Conservation (phyloP, 2,113 vertebrate genomes). For the Pollachius pollachius region DNA sequence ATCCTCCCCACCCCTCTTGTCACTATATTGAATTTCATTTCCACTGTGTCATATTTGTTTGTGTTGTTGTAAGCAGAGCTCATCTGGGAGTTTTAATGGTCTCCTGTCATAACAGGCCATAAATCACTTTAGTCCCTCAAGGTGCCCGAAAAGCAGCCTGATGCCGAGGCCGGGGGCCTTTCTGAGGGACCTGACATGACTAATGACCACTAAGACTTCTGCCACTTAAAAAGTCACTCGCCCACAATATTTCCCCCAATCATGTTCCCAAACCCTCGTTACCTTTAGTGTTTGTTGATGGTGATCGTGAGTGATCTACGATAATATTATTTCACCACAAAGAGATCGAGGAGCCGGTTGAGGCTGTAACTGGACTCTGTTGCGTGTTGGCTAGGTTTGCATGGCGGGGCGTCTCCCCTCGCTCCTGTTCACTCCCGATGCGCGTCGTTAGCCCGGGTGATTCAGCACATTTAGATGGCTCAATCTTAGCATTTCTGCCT, state of each 20-base stretch:
- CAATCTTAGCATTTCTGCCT: slow-evolving; percentile 90
- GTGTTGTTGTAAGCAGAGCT: slow-evolving; percentile 21
- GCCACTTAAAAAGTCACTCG: slow-evolving; percentile 9
- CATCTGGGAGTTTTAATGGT: slow-evolving; percentile 24
- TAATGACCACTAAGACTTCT: slow-evolving; percentile 21
- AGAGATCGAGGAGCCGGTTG: neutral
- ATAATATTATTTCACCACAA: neutral
- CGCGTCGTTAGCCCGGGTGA: slow-evolving; percentile 72
- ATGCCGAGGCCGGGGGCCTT: slow-evolving; percentile 22
- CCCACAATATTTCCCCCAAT: slow-evolving; percentile 11
- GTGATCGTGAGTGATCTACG: neutral
- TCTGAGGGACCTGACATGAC: slow-evolving; percentile 3
- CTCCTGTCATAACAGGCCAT: slow-evolving; percentile 38
- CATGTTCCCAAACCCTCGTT: neutral
- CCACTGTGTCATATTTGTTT: slow-evolving; percentile 14
- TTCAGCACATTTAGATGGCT: slow-evolving; percentile 90
- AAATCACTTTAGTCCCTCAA: slow-evolving; percentile 33
- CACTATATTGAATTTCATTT: slow-evolving; percentile 9
- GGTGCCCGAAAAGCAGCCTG: slow-evolving; percentile 26
- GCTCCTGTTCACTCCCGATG: neutral
- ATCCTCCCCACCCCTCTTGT: neutral
- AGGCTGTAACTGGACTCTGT: neutral
- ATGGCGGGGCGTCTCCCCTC: neutral
- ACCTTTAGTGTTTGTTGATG: too few relatives aligned
- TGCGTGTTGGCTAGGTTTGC: neutral